Evolutionary conservation across 2,888 invertebrate genomes (phyloP).

Genomic region (Tipula vernalis): DNA sequence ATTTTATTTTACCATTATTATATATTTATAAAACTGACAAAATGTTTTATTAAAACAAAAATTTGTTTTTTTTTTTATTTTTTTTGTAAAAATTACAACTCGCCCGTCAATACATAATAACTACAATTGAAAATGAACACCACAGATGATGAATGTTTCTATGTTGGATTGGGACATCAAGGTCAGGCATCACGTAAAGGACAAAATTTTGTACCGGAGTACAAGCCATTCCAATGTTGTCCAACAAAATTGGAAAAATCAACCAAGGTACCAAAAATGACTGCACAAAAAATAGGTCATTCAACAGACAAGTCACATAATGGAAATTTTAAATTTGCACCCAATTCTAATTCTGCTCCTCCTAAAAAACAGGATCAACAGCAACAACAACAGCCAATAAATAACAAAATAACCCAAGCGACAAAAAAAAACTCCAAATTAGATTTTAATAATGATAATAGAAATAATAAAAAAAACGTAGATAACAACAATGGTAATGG

Average conservation of each 20-base stretch:
- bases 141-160: slow-evolving; percentile 94
- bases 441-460: background rate
- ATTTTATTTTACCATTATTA: background rate
- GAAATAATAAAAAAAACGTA: slow-evolving; percentile 23
- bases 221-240: slow-evolving; percentile 88
- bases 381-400: slow-evolving; percentile 16
- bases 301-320: slow-evolving; percentile 22
- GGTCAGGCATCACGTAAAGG: slow-evolving; percentile 38
- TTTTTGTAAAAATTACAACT: background rate
- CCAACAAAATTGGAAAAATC: slow-evolving; percentile 69
- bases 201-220: slow-evolving; percentile 39
- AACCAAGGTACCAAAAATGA: slow-evolving; percentile 69
- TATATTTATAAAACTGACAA: slow-evolving; percentile 47
- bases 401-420: slow-evolving; percentile 15
- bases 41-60: slow-evolving; percentile 57
- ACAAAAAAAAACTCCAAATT: slow-evolving; percentile 13
- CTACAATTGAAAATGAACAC: background rate
- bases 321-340: slow-evolving; percentile 21
- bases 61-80: background rate
- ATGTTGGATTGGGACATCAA: slow-evolving; percentile 80
- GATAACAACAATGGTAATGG: slow-evolving; percentile 17
- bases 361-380: slow-evolving; percentile 23
- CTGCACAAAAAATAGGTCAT: slow-evolving; percentile 36
- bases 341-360: slow-evolving; percentile 16
- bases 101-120: background rate